These are phyloP conservation scores for Drosophila algonquin DNA, from an alignment of 2,888 invertebrate species.

Conservation along the genomic window DNA sequence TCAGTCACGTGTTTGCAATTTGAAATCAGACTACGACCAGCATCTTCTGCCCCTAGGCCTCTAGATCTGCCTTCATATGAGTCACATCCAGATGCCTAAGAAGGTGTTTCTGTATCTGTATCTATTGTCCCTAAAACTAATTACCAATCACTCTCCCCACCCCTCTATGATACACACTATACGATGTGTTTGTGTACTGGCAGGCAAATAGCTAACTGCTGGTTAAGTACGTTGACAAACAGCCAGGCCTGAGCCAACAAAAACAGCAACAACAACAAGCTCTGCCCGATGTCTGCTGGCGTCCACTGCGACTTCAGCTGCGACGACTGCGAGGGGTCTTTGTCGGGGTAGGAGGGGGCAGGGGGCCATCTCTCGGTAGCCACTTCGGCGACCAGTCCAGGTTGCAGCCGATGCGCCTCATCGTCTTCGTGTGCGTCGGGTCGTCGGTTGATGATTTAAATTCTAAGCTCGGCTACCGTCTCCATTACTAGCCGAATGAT, in stretches of 20 bases:
- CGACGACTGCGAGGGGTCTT: conserved; percentile 20
- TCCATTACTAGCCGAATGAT: conserved; percentile 13
- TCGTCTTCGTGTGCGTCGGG: conserved; percentile 34
- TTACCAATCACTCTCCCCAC: not conserved
- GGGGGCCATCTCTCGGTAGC: conserved; percentile 11
- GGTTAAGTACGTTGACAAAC: conserved; percentile 66
- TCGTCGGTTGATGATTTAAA: conserved; percentile 73
- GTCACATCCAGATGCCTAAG: conserved; percentile 12
- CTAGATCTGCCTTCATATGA: conserved; percentile 45
- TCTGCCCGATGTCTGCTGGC: conserved; percentile 34
- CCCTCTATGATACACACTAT: not conserved
- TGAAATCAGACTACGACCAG: conserved; percentile 12
- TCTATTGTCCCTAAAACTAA: not conserved
- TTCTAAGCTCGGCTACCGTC: conserved; percentile 79
- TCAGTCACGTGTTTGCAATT: conserved; percentile 5
- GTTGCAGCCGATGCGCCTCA: conserved; percentile 58
- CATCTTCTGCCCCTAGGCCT: conserved; percentile 23
- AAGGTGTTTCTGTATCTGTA: conserved; percentile 21
- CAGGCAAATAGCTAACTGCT: conserved; percentile 63
- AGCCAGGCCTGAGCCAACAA: conserved; percentile 41
- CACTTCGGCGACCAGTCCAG: conserved; percentile 35
- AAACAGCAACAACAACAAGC: conserved; percentile 11
- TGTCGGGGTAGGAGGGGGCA: conserved; percentile 1
- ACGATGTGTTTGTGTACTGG: conserved; percentile 15
- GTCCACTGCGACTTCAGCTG: conserved; percentile 21